These are phyloP conservation scores for Aulostomus chinensis DNA, from an alignment of 2,797 vertebrate species.

Conservation along the genomic window DNA sequence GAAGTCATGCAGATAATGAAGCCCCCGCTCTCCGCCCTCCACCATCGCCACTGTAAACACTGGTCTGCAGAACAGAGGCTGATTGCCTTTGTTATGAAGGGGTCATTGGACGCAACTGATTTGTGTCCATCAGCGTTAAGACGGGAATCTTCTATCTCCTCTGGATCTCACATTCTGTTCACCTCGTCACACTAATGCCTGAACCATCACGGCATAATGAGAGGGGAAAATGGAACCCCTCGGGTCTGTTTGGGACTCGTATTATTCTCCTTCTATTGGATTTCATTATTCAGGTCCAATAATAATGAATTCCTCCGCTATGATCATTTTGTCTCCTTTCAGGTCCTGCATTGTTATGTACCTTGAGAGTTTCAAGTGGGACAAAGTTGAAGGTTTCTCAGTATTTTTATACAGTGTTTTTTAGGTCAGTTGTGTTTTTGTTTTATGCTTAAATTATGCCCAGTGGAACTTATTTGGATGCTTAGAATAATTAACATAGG, in stretches of 20 bases:
- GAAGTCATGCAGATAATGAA: constrained; percentile 38
- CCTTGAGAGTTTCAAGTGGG: constrained; percentile 35
- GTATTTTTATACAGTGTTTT: constrained; percentile 47
- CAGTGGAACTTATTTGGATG: constrained; percentile 52
- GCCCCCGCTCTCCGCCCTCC: too few relatives aligned
- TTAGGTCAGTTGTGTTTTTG: constrained; percentile 35
- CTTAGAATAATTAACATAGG: constrained; percentile 32
- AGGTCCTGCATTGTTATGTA: constrained; percentile 45
- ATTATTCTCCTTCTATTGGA: constrained; percentile 53
- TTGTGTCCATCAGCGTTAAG: constrained; percentile 60
- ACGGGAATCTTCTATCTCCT: constrained; percentile 34
- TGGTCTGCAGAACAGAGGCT: too few relatives aligned
- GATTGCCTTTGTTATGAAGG: constrained; percentile 35
- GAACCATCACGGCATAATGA: constrained; percentile 65
- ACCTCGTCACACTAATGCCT: constrained; percentile 55
- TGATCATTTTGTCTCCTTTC: constrained; percentile 49
- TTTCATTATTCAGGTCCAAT: constrained; percentile 61
- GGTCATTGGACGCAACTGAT: constrained; percentile 35
- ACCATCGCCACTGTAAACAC: constrained; percentile 9
- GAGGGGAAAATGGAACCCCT: constrained; percentile 62
- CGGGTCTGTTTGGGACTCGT: constrained; percentile 52
- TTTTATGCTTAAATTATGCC: constrained; percentile 47
- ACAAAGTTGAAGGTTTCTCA: constrained; percentile 47
- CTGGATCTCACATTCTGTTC: constrained; percentile 43
- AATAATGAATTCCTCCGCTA: constrained; percentile 44